Base-by-base conservation (phyloP, 2,113 vertebrate species). In the Dipodomys ordii region DNA sequence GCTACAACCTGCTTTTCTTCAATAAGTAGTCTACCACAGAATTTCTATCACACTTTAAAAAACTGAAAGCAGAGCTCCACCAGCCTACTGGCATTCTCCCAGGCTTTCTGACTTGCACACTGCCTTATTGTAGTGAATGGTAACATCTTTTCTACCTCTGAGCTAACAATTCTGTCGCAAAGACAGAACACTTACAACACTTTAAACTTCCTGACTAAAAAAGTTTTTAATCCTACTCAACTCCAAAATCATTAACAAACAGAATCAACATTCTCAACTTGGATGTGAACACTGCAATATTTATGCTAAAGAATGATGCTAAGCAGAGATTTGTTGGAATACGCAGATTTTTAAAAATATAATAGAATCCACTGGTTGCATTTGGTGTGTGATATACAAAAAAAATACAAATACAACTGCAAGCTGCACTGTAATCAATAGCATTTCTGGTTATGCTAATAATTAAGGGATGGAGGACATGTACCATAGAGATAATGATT, bases 221-320 rank as follows among this genome's bases (percentile, higher is more conserved):
- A 4, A 18, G 8, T 93, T 91, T 78, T 93, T 2, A 27, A 76
- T 1, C 73, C 49, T 88, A 82, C 0, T 19, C 15, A 64, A 57
- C 62, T 88, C 44, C 53, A 76, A 90, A 77, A 39, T 30, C 30
- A 82, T 23, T 20, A 68, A 77, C 20, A 73, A 53, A 65, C 3
- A 27, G 3, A 30, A 85, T 83, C 13, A 79, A 91, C 25, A 84
- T 68, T 80, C 27, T 65, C 89, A 95, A 84, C 53, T n/a, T 18
- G n/a, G 7, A 82, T 35, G 4, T 65, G 77, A 73, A 92, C 2
- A 9, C 2, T 69, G 28, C 16, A 69, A 68, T 60, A 46, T 57
- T 93, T 72, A 53, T 27, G 4, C n/a, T 71, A 72, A 4, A 90
- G 2, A 93, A 78, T 67, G n/a, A 82, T 6, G 69, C 4, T 30